phyloP scores from a whole-genome alignment of 35 echinoderm and acorn worm genomes.

The Eucidaris tribuloides region DNA sequence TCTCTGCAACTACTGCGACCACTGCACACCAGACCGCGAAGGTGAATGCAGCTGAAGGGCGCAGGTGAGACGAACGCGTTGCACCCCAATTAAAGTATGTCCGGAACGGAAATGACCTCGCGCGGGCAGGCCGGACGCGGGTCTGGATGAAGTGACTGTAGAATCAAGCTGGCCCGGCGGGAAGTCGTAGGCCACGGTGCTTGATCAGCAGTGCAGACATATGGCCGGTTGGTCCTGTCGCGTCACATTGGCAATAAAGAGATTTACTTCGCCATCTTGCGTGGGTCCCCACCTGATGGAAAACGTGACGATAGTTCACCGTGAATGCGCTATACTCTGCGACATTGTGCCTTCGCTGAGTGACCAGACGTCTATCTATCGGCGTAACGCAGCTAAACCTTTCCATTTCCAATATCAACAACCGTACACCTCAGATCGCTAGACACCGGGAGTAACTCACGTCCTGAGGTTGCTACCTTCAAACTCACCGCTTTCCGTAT shows the following conservation, averaged over 20 bases:
- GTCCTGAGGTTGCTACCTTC: not conserved
- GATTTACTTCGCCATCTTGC: not conserved
- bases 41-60: not conserved
- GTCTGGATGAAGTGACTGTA: not conserved
- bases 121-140: not conserved
- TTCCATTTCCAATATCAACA: not conserved
- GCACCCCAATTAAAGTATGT: not conserved
- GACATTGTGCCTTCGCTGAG: not conserved
- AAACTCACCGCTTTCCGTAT: no score
- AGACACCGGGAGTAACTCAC: not conserved
- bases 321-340: not conserved
- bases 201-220: not conserved
- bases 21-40: not conserved
- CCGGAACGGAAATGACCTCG: not conserved
- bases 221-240: not conserved
- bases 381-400: not conserved
- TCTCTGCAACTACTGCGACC: not conserved
- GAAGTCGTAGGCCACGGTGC: not conserved
- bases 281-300: not conserved
- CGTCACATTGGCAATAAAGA: not conserved
- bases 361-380: not conserved
- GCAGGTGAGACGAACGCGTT: not conserved
- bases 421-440: not conserved
- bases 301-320: not conserved
- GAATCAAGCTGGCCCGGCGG: not conserved